A percentile compares a stretch with the other conserved stretches of the same genome.
These are phyloP conservation scores for Pseudococcus longispinus DNA, from an alignment of 2,888 invertebrate species.

Conservation along the genomic window DNA sequence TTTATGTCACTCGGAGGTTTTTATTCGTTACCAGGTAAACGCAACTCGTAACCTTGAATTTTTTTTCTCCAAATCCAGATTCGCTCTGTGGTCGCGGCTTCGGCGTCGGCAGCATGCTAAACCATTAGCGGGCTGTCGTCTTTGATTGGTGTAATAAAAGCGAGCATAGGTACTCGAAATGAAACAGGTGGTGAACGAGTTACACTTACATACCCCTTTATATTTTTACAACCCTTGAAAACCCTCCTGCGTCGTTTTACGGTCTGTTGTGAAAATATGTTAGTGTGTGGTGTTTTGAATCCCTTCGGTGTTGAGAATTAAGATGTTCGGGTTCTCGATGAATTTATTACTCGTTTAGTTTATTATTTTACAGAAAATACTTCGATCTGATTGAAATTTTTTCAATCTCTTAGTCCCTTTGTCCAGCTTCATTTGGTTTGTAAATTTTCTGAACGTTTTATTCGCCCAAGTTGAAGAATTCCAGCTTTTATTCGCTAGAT, in stretches of 20 bases:
- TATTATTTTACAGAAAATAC: too few species aligned
- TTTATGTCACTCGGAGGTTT: slow-evolving; percentile 33
- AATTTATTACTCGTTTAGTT: background rate
- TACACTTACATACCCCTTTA: background rate
- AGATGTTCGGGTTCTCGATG: background rate
- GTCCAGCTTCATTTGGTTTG: too few species aligned
- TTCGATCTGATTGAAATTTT: too few species aligned
- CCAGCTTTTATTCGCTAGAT: background rate
- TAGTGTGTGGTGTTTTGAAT: background rate
- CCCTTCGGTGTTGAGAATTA: background rate
- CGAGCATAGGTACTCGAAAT: background rate
- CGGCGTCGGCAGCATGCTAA: background rate
- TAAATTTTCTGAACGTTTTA: too few species aligned
- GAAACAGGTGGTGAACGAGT: slow-evolving; percentile 35
- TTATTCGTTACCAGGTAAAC: background rate
- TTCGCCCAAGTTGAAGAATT: background rate
- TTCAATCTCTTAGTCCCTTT: too few species aligned
- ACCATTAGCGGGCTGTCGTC: slow-evolving; percentile 1
- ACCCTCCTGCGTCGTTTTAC: background rate
- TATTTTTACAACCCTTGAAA: slow-evolving; percentile 2
- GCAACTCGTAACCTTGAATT: background rate
- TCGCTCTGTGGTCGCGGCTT: background rate
- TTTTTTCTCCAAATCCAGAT: background rate
- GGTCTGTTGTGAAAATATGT: background rate
- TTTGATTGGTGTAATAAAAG: slow-evolving; percentile 33